These are phyloP conservation scores for Drosophila putrida DNA, from an alignment of 2,888 invertebrate genomes.

Conservation along the genomic window DNA sequence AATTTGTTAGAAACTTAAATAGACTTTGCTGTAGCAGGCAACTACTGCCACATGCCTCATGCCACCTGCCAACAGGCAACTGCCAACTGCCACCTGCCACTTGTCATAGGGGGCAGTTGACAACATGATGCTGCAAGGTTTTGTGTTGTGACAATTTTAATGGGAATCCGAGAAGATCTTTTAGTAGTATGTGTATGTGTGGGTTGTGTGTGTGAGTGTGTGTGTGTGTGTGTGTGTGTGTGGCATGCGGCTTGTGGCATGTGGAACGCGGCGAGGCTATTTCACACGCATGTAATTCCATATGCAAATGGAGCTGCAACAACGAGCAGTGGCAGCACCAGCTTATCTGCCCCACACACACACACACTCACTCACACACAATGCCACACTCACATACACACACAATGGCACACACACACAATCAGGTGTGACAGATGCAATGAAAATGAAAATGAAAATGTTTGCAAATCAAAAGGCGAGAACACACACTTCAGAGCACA, in stretches of 20 bases:
- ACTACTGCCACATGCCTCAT: slow-evolving; percentile 1
- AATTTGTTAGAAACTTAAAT: slow-evolving; percentile 65
- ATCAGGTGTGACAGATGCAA: slow-evolving; percentile 47
- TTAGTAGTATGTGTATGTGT: neutral
- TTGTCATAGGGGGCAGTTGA: slow-evolving; percentile 19
- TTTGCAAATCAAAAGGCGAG: slow-evolving; percentile 67
- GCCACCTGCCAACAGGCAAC: slow-evolving; percentile 7
- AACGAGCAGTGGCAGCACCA: neutral
- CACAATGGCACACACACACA: slow-evolving; percentile 17
- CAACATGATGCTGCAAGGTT: slow-evolving; percentile 44
- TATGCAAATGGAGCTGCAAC: slow-evolving; percentile 62
- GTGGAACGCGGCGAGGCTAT: slow-evolving; percentile 19
- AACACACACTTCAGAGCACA: neutral
- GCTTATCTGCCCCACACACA: slow-evolving; percentile 54
- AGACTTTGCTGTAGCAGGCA: slow-evolving; percentile 45
- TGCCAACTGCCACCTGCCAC: slow-evolving; percentile 17
- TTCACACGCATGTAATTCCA: slow-evolving; percentile 62
- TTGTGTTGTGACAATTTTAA: slow-evolving; percentile 57
- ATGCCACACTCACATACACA: slow-evolving; percentile 1
- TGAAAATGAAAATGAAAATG: slow-evolving; percentile 63
- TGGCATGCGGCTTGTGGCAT: slow-evolving; percentile 15
- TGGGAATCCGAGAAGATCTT: slow-evolving; percentile 29
- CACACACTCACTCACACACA: slow-evolving; percentile 10
- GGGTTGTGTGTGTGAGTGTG: neutral
- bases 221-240: slow-evolving; percentile 7